Evolutionary conservation across 92 coral and sea anemone species (phyloP).

Genomic region (Epizoanthus stellaris): DNA sequence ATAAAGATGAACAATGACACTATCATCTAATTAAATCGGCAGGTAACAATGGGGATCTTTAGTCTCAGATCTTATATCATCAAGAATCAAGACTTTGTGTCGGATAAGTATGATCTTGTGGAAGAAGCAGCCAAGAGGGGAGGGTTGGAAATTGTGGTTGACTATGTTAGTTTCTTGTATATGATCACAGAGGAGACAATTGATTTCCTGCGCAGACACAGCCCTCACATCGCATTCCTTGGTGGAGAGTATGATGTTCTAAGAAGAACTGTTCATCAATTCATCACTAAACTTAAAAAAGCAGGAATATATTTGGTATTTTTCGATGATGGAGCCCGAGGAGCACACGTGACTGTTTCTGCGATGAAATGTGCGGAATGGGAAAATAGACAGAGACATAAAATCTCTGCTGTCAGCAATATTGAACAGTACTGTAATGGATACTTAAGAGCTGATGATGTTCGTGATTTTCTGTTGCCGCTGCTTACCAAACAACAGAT

Average conservation of each 20-base stretch:
- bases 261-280: not conserved
- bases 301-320: slow-evolving; percentile 41
- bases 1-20: no score
- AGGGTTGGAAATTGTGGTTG: slow-evolving; percentile 35
- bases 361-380: slow-evolving; percentile 13
- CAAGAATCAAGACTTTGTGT: slow-evolving; percentile 8
- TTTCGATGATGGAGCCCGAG: slow-evolving; percentile 38
- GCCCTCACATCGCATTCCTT: slow-evolving; percentile 1
- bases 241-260: slow-evolving; percentile 40
- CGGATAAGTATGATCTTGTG: slow-evolving; percentile 39
- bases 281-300: slow-evolving; percentile 20
- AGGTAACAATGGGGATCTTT: slow-evolving; percentile 29
- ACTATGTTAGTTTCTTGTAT: slow-evolving; percentile 3
- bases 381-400: slow-evolving; percentile 4
- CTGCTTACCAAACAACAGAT: not conserved
- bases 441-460: not conserved
- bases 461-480: not conserved
- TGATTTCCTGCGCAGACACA: not conserved
- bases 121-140: slow-evolving; percentile 23
- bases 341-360: not conserved
- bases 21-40: no score
- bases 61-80: slow-evolving; percentile 4
- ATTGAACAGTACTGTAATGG: slow-evolving; percentile 39
- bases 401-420: not conserved
- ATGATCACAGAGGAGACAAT: not conserved